Evolutionary conservation across 2,888 invertebrate genomes (phyloP), one percentile per base, ranked within the genome.

Genomic region (Amiota communis): DNA sequence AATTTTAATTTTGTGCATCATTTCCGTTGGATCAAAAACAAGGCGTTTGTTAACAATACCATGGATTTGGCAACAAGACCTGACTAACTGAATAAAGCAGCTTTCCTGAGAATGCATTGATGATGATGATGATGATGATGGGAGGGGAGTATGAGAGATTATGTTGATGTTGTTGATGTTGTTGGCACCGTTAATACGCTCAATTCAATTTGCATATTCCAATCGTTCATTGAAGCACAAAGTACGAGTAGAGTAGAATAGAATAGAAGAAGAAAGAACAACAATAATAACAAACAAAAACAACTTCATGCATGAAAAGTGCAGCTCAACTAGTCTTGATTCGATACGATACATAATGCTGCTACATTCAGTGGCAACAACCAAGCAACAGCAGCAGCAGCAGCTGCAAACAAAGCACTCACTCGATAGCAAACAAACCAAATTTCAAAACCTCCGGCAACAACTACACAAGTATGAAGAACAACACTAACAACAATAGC

Each of bases 1-100:
- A 85, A 85, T 83, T 83, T 83, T 83, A 83, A 83, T 85, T 83
- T 83, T 83, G 86, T 83, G 86, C 83, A 81, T 84, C 86, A 83
- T 83, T 85, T 85, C 84, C 78, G 74, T 72, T 71, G 73, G 4
- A 36, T 36, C 36, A 36, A 36, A 2, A 36, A 36, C 8, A 36
- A 36, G 36, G 36, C 36, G 6, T 36, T 36, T 36, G 36, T 2
- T 6, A 36, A 36, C 36, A 36, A 36, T 36, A 36, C 6, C 8
- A 36, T 36, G 36, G 36, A 36, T 36, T 6, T 36, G 36, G 36
- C 36, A 36, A 6, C 36, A 36, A 6, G 36, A 6, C 72, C 82
- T 36, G 36, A 2, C 8, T 36, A 6, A 6, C 36, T 36, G 36
- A 36, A 36, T 36, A 6, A 36, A 36, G 36, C 36, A 6, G 36